These are phyloP conservation scores for Catamblyrhynchus diadema DNA, from an alignment of 2,797 vertebrate genomes.

Conservation along the genomic window DNA sequence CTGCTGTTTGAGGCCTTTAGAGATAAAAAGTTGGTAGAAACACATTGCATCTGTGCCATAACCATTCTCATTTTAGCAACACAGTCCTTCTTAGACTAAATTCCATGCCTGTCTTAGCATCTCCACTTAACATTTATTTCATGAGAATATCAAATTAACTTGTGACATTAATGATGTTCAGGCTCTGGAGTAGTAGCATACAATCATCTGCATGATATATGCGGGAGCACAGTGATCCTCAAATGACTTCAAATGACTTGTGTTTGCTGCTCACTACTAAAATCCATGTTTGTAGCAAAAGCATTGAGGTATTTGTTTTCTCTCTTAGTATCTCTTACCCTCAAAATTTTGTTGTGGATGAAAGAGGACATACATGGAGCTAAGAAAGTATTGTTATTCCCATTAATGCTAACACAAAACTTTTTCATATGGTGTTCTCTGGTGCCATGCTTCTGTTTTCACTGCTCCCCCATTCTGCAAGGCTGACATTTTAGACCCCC, in stretches of 20 bases:
- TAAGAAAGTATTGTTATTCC: neutral
- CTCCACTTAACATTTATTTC: neutral
- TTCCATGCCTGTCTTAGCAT: neutral
- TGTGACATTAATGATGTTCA: neutral
- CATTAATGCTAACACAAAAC: neutral
- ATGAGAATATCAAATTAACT: neutral
- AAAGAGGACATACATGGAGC: neutral
- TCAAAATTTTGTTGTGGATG: neutral
- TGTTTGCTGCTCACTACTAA: neutral
- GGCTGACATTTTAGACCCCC: neutral
- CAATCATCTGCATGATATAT: neutral
- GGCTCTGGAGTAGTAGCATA: neutral
- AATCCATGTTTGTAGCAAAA: neutral
- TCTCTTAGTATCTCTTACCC: neutral
- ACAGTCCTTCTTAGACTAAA: neutral
- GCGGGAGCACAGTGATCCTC: neutral
- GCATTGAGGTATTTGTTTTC: neutral
- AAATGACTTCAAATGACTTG: neutral
- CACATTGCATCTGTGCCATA: neutral
- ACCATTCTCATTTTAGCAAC: neutral
- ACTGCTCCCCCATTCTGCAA: neutral
- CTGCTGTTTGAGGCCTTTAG: neutral
- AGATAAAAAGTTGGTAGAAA: neutral
- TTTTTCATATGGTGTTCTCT: neutral
- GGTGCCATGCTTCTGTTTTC: neutral